Evolutionary conservation across 2,113 vertebrate genomes (phyloP).

Genomic region (Scortum barcoo): DNA sequence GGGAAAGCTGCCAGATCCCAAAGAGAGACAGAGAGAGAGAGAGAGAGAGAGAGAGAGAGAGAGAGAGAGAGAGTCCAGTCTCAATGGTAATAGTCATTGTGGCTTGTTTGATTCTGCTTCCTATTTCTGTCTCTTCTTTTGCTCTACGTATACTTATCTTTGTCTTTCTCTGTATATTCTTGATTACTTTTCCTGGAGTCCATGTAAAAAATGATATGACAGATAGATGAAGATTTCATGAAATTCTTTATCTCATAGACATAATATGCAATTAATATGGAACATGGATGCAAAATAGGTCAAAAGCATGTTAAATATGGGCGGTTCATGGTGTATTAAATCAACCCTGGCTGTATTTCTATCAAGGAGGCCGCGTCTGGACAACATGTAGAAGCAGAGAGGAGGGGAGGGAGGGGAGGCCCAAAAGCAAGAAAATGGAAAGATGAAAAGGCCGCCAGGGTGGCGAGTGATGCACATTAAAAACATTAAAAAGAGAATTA

Average conservation of each 20-base stretch:
- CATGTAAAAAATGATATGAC: neutral
- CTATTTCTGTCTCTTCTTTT: constrained; percentile 17
- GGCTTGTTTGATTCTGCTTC: constrained; percentile 11
- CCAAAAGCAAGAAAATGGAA: constrained; percentile 62
- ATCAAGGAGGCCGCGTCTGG: constrained; percentile 37
- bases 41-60: neutral
- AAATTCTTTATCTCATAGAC: neutral
- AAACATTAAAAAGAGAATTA: constrained; percentile 79
- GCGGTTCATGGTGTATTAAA: constrained; percentile 40
- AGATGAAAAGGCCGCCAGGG: constrained; percentile 77
- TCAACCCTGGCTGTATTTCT: constrained; percentile 56
- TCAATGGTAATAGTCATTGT: constrained; percentile 26
- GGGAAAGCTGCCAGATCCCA: constrained; percentile 69
- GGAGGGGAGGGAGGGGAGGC: constrained; percentile 37
- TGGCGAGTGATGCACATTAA: constrained; percentile 73
- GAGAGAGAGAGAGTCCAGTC: constrained; percentile 14
- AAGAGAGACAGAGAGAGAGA: constrained; percentile 7
- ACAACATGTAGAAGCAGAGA: constrained; percentile 38
- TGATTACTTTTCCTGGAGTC: neutral
- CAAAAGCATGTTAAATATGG: constrained; percentile 16
- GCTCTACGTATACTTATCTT: neutral
- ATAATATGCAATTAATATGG: constrained; percentile 11
- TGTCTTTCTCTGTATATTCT: neutral
- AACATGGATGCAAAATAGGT: constrained; percentile 13
- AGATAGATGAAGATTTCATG: neutral